Conservation (phyloP, 1,140 invertebrate genomes). For the Megathymus violae region DNA sequence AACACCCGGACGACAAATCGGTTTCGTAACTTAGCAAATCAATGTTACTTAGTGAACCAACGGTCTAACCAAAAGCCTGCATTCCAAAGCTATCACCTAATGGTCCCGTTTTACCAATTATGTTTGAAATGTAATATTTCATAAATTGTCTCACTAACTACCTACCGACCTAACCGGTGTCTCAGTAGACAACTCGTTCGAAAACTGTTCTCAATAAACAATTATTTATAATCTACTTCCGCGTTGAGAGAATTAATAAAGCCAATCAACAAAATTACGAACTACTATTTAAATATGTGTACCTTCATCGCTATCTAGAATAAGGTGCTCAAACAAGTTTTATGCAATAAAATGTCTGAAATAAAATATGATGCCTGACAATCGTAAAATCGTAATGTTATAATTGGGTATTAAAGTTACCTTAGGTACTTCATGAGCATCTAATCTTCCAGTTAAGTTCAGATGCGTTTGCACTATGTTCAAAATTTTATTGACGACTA, state of each 20-base stretch:
- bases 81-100: slow-evolving; percentile 11
- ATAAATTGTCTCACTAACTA: slow-evolving; percentile 39
- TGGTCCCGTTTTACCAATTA: slow-evolving; percentile 18
- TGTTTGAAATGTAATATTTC: slow-evolving; percentile 36
- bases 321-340: no score
- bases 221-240: slow-evolving; percentile 54
- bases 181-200: slow-evolving; percentile 42
- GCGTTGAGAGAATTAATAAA: slow-evolving; percentile 58
- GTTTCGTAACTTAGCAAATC: no score
- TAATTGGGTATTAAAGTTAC: no score
- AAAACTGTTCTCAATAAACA: slow-evolving; percentile 51
- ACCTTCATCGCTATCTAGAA: background rate
- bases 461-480: no score
- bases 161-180: slow-evolving; percentile 39
- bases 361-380: background rate
- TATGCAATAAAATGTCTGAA: slow-evolving; percentile 9
- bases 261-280: slow-evolving; percentile 55
- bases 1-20: no score
- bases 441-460: no score
- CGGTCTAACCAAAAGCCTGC: background rate
- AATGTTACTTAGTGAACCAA: no score
- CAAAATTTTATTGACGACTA: no score
- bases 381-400: background rate
- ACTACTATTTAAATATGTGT: slow-evolving; percentile 26
- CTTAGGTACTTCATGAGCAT: background rate